Evolutionary conservation across 2,797 vertebrate species (phyloP).

Genomic region (Paedocypris micromegethes): DNA sequence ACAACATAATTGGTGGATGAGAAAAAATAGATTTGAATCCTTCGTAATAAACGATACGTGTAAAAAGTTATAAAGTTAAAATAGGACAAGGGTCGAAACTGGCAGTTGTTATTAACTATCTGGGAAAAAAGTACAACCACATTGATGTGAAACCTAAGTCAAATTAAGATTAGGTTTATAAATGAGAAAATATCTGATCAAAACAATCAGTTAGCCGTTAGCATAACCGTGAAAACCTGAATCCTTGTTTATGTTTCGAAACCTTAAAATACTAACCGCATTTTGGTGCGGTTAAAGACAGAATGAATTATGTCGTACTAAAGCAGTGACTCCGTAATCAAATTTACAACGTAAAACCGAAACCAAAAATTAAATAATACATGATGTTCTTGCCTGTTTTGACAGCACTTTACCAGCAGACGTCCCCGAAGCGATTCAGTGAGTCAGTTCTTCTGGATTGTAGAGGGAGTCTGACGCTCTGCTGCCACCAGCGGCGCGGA

Average conservation of each 20-base stretch:
- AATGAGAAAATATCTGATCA: constrained; percentile 7
- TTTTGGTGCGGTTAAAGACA: neutral
- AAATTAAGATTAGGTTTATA: neutral
- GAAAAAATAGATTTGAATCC: too few species aligned
- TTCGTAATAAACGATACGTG: too few species aligned
- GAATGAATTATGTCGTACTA: neutral
- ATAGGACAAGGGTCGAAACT: too few species aligned
- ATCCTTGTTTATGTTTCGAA: neutral
- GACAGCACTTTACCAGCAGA: constrained; percentile 63
- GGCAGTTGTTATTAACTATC: too few species aligned
- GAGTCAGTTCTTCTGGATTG: constrained; percentile 11
- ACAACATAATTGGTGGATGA: too few species aligned
- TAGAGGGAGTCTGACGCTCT: neutral
- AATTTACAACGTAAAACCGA: neutral
- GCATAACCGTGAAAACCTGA: constrained; percentile 4
- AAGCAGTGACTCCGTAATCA: constrained; percentile 41
- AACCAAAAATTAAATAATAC: constrained; percentile 23
- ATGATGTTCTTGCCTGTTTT: constrained; percentile 68
- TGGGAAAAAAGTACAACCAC: neutral
- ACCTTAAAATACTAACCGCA: neutral
- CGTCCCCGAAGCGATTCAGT: constrained; percentile 42
- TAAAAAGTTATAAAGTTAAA: too few species aligned
- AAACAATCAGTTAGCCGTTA: constrained; percentile 37
- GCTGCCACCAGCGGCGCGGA: constrained; percentile 11
- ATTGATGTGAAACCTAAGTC: neutral